Percentiles rank a stretch among this genome's conserved stretches.
phyloP scores from a whole-genome alignment of 2,888 invertebrate species.

The Sisyra nigra region DNA sequence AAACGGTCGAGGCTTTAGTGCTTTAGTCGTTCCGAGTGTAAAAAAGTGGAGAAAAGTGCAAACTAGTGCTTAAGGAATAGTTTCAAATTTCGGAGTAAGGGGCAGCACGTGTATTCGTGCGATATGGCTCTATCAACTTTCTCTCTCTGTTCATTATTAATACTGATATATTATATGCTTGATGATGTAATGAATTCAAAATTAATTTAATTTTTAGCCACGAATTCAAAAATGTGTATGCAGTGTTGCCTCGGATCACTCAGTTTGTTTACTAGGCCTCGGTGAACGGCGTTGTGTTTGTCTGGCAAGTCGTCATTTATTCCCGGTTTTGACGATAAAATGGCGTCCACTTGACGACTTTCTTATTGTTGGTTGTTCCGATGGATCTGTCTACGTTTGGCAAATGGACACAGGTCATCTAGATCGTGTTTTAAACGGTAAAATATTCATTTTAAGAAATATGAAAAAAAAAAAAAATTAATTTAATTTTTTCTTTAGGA shows the following conservation, averaged over 20 bases:
- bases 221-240: constrained; percentile 89
- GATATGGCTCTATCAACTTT: too few relatives aligned
- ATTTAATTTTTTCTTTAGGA: constrained; percentile 29
- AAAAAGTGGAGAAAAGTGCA: too few relatives aligned
- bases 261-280: constrained; percentile 83
- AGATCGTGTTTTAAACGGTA: constrained; percentile 85
- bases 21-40: too few relatives aligned
- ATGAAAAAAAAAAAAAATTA: neutral
- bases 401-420: constrained; percentile 99
- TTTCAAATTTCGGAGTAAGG: too few relatives aligned
- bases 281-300: constrained; percentile 90
- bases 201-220: constrained; percentile 39
- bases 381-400: constrained; percentile 98
- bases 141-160: too few relatives aligned
- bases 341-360: constrained; percentile 97
- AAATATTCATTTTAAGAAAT: constrained; percentile 3
- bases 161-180: neutral
- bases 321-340: constrained; percentile 89
- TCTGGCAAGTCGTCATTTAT: constrained; percentile 79
- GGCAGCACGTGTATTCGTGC: too few relatives aligned
- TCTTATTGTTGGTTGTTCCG: constrained; percentile 91
- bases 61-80: too few relatives aligned
- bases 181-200: neutral
- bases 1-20: too few relatives aligned
- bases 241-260: constrained; percentile 94